Percentiles rank a stretch among this genome's conserved stretches.
phyloP scores from a whole-genome alignment of 2,888 invertebrate genomes.

The Zeuzera pyrina region DNA sequence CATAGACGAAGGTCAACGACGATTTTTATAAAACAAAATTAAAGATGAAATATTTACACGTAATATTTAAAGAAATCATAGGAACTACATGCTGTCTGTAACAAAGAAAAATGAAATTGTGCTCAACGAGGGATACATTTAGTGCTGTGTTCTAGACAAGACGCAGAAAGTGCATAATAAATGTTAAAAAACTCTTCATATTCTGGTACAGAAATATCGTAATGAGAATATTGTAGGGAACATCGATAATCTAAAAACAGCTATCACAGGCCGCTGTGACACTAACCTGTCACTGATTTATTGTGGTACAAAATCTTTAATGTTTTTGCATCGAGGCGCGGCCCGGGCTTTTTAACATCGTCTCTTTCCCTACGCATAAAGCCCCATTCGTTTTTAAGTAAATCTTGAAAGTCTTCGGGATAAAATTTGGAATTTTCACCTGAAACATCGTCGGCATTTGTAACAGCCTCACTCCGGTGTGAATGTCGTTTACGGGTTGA shows the following conservation, averaged over 20 bases:
- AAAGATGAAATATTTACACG: too few species aligned
- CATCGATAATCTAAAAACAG: conserved; percentile 47
- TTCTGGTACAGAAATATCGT: conserved; percentile 32
- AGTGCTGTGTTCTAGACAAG: conserved; percentile 54
- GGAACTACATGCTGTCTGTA: conserved; percentile 43
- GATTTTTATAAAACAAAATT: too few species aligned
- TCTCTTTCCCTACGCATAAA: conserved; percentile 91
- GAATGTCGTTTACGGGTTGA: conserved; percentile 25
- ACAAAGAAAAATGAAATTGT: conserved; percentile 40
- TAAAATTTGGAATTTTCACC: conserved; percentile 66
- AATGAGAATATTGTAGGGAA: conserved; percentile 35
- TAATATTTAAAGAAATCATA: not conserved
- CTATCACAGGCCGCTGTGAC: conserved; percentile 55
- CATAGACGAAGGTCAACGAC: too few species aligned
- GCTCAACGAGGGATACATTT: conserved; percentile 53
- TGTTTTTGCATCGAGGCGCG: conserved; percentile 80
- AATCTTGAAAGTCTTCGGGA: conserved; percentile 71
- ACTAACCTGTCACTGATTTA: conserved; percentile 71
- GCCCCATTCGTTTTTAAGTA: conserved; percentile 79
- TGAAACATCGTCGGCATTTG: conserved; percentile 63
- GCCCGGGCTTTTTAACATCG: conserved; percentile 97
- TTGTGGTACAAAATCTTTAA: conserved; percentile 65
- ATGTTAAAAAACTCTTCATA: conserved; percentile 26
- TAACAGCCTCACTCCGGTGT: conserved; percentile 40
- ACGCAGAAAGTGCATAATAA: conserved; percentile 47